phyloP scores from a whole-genome alignment of 2,797 vertebrate species.

The Micrastur ruficollis region DNA sequence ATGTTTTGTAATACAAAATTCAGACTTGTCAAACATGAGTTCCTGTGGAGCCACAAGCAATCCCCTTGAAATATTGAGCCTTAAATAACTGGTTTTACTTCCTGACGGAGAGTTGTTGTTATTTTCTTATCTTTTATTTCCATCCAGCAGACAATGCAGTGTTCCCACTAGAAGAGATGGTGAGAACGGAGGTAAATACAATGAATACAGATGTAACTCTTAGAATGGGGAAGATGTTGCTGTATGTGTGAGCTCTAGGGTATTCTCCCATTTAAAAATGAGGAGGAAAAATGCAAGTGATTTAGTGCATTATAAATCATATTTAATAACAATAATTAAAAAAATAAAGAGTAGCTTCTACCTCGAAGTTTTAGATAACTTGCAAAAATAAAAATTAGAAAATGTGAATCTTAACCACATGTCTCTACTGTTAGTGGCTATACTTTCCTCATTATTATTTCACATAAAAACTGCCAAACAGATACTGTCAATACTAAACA shows the following conservation, averaged over 20 bases:
- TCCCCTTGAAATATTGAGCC: conserved; percentile 28
- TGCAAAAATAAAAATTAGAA: not conserved
- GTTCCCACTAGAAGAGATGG: not conserved
- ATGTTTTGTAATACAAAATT: not conserved
- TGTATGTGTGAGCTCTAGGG: not conserved
- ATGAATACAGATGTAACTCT: not conserved
- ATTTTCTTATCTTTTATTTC: conserved; percentile 42
- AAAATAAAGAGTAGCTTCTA: not conserved
- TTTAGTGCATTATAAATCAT: not conserved
- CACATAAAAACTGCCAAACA: not conserved
- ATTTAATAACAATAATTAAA: not conserved
- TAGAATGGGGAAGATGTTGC: not conserved
- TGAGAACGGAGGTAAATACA: not conserved
- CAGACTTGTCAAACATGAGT: not conserved
- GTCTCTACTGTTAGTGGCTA: not conserved
- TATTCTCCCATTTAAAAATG: not conserved
- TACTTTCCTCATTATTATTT: not conserved
- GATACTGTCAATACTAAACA: not conserved
- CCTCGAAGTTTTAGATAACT: not conserved
- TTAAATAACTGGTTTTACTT: conserved; percentile 11
- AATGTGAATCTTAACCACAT: not conserved
- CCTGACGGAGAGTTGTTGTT: conserved; percentile 13
- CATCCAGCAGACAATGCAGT: not conserved
- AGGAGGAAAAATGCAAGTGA: fast-evolving
- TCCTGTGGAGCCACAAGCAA: not conserved